Evolutionary conservation across 2,113 vertebrate species (phyloP).

Genomic region (Gopherus flavomarginatus): DNA sequence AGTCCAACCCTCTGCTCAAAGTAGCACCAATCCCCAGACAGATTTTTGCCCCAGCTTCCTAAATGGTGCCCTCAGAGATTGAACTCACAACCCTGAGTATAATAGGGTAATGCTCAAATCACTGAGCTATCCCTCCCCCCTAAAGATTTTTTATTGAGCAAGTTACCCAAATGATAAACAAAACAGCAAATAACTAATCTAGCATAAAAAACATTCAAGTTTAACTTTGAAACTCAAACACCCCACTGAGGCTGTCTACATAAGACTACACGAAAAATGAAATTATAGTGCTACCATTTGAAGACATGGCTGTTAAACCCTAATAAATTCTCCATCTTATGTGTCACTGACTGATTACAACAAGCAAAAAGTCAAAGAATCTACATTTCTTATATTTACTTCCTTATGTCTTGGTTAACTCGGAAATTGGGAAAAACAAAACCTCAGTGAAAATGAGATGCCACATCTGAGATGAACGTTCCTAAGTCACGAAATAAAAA

Average conservation of each 20-base stretch:
- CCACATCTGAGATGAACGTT: background rate
- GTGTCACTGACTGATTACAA: background rate
- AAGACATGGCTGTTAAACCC: background rate
- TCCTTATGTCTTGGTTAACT: background rate
- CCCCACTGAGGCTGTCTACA: background rate
- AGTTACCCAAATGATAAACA: background rate
- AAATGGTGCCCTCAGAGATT: too few relatives aligned
- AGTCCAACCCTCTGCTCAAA: too few relatives aligned
- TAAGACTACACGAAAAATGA: background rate
- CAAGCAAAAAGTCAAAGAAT: accelerated
- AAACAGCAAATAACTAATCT: background rate
- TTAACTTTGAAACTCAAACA: background rate
- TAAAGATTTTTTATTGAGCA: background rate
- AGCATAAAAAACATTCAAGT: background rate
- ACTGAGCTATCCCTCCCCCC: too few relatives aligned
- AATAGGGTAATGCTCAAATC: too few relatives aligned
- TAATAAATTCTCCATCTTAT: background rate
- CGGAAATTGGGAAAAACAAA: background rate
- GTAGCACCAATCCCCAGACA: too few relatives aligned
- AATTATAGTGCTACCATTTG: background rate
- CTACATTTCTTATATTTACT: background rate
- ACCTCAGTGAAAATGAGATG: background rate
- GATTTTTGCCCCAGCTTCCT: too few relatives aligned
- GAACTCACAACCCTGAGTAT: too few relatives aligned
- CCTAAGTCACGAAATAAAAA: background rate